Conservation (phyloP, 23 tunicate species). For the Styela plicata region DNA sequence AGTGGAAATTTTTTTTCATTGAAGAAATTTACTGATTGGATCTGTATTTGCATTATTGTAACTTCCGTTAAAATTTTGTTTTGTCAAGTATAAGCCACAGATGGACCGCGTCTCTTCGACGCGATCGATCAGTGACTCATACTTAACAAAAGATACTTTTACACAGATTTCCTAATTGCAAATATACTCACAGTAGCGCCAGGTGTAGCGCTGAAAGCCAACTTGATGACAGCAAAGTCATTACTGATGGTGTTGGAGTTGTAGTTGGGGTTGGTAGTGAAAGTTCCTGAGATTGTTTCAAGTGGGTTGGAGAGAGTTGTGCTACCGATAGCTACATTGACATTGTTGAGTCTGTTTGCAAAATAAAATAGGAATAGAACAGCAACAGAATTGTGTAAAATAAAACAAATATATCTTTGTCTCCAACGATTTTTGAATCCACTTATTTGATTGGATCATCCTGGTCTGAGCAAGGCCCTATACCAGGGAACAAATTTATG, state of each 20-base stretch:
- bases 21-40: too few species aligned
- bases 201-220: slow-evolving; percentile 29
- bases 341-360: slow-evolving; percentile 16
- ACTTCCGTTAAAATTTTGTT: background rate
- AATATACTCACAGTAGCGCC: slow-evolving; percentile 23
- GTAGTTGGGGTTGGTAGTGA: slow-evolving; percentile 71
- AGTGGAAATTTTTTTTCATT: too few species aligned
- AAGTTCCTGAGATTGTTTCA: slow-evolving; percentile 12
- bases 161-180: background rate
- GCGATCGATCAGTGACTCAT: too few species aligned
- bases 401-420: too few species aligned
- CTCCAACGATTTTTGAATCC: too few species aligned
- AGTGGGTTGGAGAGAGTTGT: slow-evolving; percentile 49
- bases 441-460: too few species aligned
- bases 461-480: too few species aligned
- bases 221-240: slow-evolving; percentile 69
- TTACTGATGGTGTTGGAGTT: slow-evolving; percentile 57
- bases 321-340: slow-evolving; percentile 66
- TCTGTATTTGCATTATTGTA: background rate
- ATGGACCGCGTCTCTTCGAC: too few species aligned
- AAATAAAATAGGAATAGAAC: too few species aligned
- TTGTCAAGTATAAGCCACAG: background rate
- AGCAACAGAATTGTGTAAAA: too few species aligned
- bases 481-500: too few species aligned
- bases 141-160: too few species aligned